Conservation (phyloP, 2,113 vertebrate genomes). For the Larimichthys polyactis region DNA sequence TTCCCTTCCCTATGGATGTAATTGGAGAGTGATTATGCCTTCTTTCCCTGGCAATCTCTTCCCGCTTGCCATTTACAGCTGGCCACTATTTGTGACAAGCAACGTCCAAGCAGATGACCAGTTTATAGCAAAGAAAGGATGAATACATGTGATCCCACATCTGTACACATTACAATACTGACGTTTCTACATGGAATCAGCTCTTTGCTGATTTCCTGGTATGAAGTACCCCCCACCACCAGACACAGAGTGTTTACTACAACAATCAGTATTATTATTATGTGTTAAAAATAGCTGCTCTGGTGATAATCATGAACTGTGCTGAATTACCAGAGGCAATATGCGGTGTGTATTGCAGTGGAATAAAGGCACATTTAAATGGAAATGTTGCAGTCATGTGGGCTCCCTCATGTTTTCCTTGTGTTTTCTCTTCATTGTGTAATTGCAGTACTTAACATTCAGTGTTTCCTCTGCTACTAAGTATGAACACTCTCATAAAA, state of each 20-base stretch:
- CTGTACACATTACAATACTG: background rate
- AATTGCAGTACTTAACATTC: conserved; percentile 1
- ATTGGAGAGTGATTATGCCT: conserved; percentile 47
- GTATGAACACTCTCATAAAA: background rate
- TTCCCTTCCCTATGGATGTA: conserved; percentile 29
- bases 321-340: conserved; percentile 38
- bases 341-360: conserved; percentile 52
- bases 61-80: conserved; percentile 8
- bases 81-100: conserved; percentile 19
- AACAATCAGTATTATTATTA: conserved; percentile 16
- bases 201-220: background rate
- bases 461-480: conserved; percentile 2
- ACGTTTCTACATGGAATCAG: background rate
- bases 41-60: conserved; percentile 16
- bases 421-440: conserved; percentile 19
- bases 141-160: background rate
- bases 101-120: conserved; percentile 1
- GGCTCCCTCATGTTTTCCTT: conserved; percentile 21
- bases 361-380: conserved; percentile 64
- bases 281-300: conserved; percentile 64
- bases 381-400: conserved; percentile 45
- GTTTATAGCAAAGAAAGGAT: background rate
- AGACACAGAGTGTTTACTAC: background rate
- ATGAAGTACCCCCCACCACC: background rate
- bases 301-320: conserved; percentile 49